phyloP scores from a whole-genome alignment of 2,113 vertebrate species.

The Cochlearius cochlearius region DNA sequence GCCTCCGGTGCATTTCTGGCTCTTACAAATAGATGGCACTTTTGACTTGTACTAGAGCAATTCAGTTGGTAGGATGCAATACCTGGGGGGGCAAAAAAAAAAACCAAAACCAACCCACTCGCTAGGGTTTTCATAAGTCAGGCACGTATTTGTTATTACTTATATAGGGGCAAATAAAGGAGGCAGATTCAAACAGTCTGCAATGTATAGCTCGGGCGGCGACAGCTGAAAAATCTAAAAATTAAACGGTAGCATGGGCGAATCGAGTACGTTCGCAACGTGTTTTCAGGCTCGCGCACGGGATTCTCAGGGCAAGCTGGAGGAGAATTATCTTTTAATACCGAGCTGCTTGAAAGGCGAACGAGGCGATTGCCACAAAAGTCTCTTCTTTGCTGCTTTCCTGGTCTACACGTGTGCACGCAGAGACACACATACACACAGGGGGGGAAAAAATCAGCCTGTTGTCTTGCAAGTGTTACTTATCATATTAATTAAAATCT shows the following conservation, averaged over 20 bases:
- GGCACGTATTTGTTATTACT: constrained; percentile 40
- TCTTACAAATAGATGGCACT: constrained; percentile 82
- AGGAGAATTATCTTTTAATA: constrained; percentile 49
- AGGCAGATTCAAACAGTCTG: constrained; percentile 42
- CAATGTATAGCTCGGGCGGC: neutral
- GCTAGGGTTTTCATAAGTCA: constrained; percentile 16
- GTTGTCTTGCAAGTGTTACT: constrained; percentile 97
- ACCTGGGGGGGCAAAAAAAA: neutral
- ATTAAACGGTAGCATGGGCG: constrained; percentile 19
- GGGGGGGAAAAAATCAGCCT: constrained; percentile 80
- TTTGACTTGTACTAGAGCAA: constrained; percentile 72
- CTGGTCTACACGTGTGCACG: constrained; percentile 59
- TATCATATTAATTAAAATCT: constrained; percentile 99
- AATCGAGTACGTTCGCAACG: neutral
- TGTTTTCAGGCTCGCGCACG: neutral
- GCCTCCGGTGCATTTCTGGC: constrained; percentile 71
- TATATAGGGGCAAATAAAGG: constrained; percentile 59
- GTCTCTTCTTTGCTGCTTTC: constrained; percentile 27
- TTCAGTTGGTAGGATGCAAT: neutral
- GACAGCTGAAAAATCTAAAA: constrained; percentile 45
- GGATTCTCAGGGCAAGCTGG: neutral
- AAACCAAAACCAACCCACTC: neutral
- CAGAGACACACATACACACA: constrained; percentile 55
- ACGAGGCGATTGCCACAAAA: constrained; percentile 33
- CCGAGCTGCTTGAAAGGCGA: constrained; percentile 19